phyloP scores from a whole-genome alignment of 1,140 invertebrate genomes.

The Scaptomyza hsui region DNA sequence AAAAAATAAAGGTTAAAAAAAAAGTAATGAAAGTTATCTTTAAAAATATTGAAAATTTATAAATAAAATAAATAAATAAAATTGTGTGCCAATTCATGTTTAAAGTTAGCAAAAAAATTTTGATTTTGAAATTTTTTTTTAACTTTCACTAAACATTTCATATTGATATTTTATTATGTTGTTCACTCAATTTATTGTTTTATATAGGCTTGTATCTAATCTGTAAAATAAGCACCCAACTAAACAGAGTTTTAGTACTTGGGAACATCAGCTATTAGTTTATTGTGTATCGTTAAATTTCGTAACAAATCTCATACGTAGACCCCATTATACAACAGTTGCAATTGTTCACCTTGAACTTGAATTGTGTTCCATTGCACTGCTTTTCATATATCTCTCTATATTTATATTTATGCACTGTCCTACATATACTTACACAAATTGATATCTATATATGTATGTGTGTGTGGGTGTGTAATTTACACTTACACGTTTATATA shows the following conservation, averaged over 20 bases:
- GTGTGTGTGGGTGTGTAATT: conserved; percentile 21
- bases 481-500: conserved; percentile 21
- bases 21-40: too few species aligned
- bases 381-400: conserved; percentile 52
- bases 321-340: not conserved
- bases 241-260: conserved; percentile 2
- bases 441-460: not conserved
- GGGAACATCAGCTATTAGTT: not conserved
- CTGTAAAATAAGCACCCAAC: not conserved
- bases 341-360: conserved; percentile 68
- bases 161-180: too few species aligned
- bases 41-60: too few species aligned
- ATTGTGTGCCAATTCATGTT: too few species aligned
- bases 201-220: not conserved
- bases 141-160: too few species aligned
- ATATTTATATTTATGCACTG: conserved; percentile 51
- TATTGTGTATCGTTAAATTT: too few species aligned
- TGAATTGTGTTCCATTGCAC: conserved; percentile 70
- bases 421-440: not conserved
- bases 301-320: too few species aligned
- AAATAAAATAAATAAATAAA: too few species aligned
- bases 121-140: too few species aligned
- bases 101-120: too few species aligned
- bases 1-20: too few species aligned
- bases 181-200: too few species aligned